phyloP scores from a whole-genome alignment of 1,140 invertebrate genomes.

The Zaprionus gabonicus region DNA sequence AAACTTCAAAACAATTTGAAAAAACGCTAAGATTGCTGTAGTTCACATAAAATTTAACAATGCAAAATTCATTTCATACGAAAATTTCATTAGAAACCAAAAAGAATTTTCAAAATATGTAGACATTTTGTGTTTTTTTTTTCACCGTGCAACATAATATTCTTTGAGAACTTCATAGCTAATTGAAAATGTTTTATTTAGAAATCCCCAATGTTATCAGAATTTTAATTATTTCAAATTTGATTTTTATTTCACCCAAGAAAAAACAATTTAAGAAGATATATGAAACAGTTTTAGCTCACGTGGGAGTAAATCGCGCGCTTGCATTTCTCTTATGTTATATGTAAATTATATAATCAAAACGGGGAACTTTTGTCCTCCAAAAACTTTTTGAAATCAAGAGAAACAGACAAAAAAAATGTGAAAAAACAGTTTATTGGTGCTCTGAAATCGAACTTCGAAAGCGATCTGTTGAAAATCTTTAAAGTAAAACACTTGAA shows the following conservation, averaged over 20 bases:
- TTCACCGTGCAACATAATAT: too few species aligned
- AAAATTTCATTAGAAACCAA: too few species aligned
- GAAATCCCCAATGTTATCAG: not conserved
- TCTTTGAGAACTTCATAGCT: too few species aligned
- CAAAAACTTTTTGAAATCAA: constrained; percentile 2
- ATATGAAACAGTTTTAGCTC: not conserved
- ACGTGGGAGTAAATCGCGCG: not conserved
- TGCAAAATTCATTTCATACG: too few species aligned
- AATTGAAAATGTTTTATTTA: not conserved
- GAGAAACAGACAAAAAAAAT: not conserved
- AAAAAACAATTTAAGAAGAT: not conserved
- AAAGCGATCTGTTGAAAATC: not conserved
- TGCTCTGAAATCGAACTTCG: not conserved
- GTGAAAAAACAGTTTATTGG: not conserved
- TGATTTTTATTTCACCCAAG: not conserved
- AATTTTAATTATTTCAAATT: not conserved
- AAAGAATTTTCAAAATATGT: too few species aligned
- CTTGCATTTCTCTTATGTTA: not conserved
- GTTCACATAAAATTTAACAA: too few species aligned
- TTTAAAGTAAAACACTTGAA: not conserved
- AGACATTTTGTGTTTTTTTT: too few species aligned
- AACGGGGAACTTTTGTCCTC: not conserved
- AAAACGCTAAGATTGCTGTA: too few species aligned
- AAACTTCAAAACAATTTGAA: too few species aligned
- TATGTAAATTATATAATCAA: constrained; percentile 5